Evolutionary conservation across 2,113 vertebrate genomes (phyloP).

Genomic region (Coptodon rendalli): DNA sequence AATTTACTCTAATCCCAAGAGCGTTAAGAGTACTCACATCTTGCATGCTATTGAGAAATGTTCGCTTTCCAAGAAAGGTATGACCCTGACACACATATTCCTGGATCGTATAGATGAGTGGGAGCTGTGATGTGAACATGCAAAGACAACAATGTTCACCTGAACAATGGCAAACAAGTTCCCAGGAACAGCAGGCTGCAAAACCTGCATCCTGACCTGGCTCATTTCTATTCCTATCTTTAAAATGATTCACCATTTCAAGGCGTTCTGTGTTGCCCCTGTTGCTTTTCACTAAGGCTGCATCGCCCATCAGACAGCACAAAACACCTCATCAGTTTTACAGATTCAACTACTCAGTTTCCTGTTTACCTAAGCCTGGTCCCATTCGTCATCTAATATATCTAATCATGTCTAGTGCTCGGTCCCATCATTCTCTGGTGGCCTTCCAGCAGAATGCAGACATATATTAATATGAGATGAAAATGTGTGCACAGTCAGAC

Average conservation of each 20-base stretch:
- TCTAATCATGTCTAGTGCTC: not conserved
- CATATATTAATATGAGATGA: not conserved
- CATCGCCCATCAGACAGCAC: not conserved
- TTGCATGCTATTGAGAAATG: not conserved
- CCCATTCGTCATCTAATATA: constrained; percentile 12
- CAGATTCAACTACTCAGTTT: not conserved
- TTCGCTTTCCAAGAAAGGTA: not conserved
- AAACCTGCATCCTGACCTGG: not conserved
- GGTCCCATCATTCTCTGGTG: not conserved
- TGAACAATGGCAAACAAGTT: not conserved
- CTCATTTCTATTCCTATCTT: not conserved
- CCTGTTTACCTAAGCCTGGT: not conserved
- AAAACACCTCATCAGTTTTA: constrained; percentile 1
- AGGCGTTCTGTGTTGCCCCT: not conserved
- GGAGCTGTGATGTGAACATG: not conserved
- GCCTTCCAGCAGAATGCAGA: not conserved
- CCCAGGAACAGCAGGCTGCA: not conserved
- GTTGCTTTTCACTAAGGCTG: not conserved
- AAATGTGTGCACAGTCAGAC: constrained; percentile 1
- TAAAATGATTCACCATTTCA: not conserved
- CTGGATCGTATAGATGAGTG: not conserved
- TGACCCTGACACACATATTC: not conserved
- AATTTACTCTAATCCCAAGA: not conserved
- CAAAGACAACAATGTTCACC: not conserved
- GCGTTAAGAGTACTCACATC: not conserved